Base-by-base conservation (phyloP, 2,797 vertebrate species). In the Synaphobranchus kaupii region DNA sequence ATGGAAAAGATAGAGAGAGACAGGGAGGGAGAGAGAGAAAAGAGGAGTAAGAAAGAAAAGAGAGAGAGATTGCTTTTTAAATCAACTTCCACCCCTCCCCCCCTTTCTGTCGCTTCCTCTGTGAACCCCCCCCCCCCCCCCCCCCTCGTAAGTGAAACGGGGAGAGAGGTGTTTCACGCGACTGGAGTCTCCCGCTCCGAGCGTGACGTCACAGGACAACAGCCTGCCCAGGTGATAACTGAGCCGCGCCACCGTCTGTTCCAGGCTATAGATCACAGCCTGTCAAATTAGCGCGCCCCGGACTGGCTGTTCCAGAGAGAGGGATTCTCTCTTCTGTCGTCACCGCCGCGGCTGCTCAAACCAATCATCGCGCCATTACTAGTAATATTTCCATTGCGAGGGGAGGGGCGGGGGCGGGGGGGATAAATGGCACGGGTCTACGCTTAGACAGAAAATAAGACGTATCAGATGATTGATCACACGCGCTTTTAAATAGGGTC, bases 21-120 rank as follows among this genome's bases (percentile, higher is more conserved):
- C 60, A 66, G 60, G 54, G 54, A 56, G 54, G 54, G 54, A 66
- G 60, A 66, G 25, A n/a, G n/a, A 71, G n/a, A 31, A 12, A 31
- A 31, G 31, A 66, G 8, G n/a, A 66, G 1, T 66, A 25, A 28
- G 25, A 66, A 28, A 66, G 63, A 66, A 20, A 66, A 12, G 9
- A 34, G 68, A 31, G 28, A 34, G 31, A 76, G 71, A 76, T 76
- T 76, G 71, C 71, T 76, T 76, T 76, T 76, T 76, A 76, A 76
- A 76, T 39, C 3, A 39, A 76, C 13, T 76, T 39, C 34, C 34
- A 76, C 34, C 71, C 34, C 15, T 17, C 34, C 17, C 34, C 17
- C 34, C 31, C 31, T 13, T 44, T 76, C 71, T 44, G 17, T 25
- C 20, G 13, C 68, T 12, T 34, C 31, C 13, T 12, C 6, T 39